Percentiles rank a stretch among this genome's conserved stretches.
phyloP scores from a whole-genome alignment of 2,888 invertebrate genomes.

The Drosophila algonquin region DNA sequence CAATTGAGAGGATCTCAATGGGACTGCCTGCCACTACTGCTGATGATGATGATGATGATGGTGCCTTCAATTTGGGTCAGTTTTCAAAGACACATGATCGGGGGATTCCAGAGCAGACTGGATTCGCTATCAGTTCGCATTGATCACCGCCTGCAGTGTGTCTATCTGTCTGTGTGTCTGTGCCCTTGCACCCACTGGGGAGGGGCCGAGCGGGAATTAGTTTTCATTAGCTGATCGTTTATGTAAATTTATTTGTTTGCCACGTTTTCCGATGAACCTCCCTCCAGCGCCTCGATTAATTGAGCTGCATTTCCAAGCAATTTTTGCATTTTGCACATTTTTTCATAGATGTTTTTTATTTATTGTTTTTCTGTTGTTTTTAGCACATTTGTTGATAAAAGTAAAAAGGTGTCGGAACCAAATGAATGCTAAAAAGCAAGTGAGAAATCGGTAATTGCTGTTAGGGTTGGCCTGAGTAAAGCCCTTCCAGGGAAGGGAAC shows the following conservation, averaged over 20 bases:
- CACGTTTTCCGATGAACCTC: conserved; percentile 32
- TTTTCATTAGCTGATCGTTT: conserved; percentile 53
- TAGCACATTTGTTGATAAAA: conserved; percentile 31
- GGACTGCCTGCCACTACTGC: conserved; percentile 16
- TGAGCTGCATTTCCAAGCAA: conserved; percentile 38
- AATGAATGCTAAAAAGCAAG: conserved; percentile 14
- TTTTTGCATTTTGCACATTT: conserved; percentile 23
- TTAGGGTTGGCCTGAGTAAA: conserved; percentile 5
- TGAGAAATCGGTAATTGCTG: conserved; percentile 12
- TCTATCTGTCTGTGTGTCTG: background rate
- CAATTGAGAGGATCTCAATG: conserved; percentile 52
- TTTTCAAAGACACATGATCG: conserved; percentile 43
- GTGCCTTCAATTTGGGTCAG: conserved; percentile 51
- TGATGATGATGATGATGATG: too few species aligned
- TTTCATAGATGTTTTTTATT: background rate
- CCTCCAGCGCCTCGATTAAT: conserved; percentile 43
- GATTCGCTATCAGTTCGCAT: conserved; percentile 40
- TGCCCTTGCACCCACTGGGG: conserved; percentile 31
- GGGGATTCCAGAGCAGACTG: conserved; percentile 1
- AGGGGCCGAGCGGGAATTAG: conserved; percentile 39
- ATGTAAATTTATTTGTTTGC: conserved; percentile 71
- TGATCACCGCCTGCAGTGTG: conserved; percentile 39
- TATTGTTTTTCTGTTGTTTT: conserved; percentile 14
- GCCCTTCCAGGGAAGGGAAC: background rate
- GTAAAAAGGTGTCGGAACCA: conserved; percentile 27